These are phyloP conservation scores for Sorex fumeus DNA, from an alignment of 2,113 vertebrate species.

Conservation along the genomic window DNA sequence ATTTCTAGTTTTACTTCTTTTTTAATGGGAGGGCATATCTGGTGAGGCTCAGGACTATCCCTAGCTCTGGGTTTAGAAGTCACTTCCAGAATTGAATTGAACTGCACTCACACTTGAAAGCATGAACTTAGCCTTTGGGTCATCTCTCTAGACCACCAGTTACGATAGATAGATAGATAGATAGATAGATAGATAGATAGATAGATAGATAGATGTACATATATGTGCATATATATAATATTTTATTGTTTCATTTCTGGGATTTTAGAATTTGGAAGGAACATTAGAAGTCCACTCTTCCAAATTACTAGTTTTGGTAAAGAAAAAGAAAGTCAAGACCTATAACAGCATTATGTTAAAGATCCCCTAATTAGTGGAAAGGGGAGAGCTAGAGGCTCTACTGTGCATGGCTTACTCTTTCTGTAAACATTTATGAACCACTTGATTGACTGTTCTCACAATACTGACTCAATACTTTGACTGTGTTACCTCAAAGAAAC, in stretches of 20 bases:
- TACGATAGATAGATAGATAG: too few relatives aligned
- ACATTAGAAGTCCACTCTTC: not conserved
- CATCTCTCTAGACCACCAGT: too few relatives aligned
- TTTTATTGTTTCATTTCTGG: not conserved
- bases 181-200: too few relatives aligned
- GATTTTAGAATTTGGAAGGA: not conserved
- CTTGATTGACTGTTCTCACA: not conserved
- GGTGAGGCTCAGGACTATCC: not conserved
- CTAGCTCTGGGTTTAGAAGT: too few relatives aligned
- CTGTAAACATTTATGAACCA: not conserved
- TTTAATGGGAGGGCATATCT: too few relatives aligned
- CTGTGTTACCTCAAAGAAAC: slow-evolving; percentile 39
- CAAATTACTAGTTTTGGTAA: not conserved
- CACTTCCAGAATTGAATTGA: too few relatives aligned
- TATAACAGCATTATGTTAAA: not conserved
- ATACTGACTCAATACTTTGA: not conserved
- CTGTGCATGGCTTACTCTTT: not conserved
- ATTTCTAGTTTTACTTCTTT: too few relatives aligned
- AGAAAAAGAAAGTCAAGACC: not conserved
- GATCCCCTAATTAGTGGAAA: not conserved
- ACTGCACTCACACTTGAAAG: too few relatives aligned
- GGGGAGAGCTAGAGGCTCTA: not conserved
- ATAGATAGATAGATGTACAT: too few relatives aligned
- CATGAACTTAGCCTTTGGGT: too few relatives aligned
- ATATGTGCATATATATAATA: too few relatives aligned